Evolutionary conservation across 2,888 invertebrate genomes (phyloP).

Genomic region (Lasioglossum vierecki): DNA sequence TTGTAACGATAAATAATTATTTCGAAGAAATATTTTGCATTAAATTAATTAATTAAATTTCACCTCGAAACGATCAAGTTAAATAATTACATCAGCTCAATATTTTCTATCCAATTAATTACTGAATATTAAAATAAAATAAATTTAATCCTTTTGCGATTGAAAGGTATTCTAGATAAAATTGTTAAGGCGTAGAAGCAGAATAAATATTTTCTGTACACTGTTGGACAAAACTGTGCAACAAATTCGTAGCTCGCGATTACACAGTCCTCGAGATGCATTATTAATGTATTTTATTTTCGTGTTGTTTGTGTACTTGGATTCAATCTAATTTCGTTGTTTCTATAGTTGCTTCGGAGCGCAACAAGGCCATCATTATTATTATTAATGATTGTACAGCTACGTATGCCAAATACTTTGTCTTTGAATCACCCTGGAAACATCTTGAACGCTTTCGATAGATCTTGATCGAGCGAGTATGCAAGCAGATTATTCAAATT

Average conservation of each 20-base stretch:
- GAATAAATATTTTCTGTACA: no score
- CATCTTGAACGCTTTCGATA: neutral
- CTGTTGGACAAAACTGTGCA: neutral
- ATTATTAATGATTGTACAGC: neutral
- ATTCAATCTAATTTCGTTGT: constrained; percentile 2
- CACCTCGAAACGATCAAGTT: no score
- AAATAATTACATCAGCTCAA: no score
- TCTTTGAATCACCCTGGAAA: neutral
- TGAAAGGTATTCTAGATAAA: no score
- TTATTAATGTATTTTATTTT: neutral
- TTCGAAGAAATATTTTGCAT: no score
- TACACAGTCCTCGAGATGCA: neutral
- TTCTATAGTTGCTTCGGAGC: neutral
- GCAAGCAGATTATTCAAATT: constrained; percentile 3
- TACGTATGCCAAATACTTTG: neutral
- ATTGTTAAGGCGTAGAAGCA: no score
- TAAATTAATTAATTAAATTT: no score
- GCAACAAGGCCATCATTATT: neutral
- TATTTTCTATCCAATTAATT: no score
- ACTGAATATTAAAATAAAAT: no score
- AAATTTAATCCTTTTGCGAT: no score
- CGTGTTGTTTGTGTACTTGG: neutral
- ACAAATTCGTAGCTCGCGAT: neutral
- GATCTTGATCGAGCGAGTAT: neutral
- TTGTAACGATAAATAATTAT: no score